These are phyloP conservation scores for Poliocrania exsul DNA, from an alignment of 2,797 vertebrate species.

Conservation along the genomic window DNA sequence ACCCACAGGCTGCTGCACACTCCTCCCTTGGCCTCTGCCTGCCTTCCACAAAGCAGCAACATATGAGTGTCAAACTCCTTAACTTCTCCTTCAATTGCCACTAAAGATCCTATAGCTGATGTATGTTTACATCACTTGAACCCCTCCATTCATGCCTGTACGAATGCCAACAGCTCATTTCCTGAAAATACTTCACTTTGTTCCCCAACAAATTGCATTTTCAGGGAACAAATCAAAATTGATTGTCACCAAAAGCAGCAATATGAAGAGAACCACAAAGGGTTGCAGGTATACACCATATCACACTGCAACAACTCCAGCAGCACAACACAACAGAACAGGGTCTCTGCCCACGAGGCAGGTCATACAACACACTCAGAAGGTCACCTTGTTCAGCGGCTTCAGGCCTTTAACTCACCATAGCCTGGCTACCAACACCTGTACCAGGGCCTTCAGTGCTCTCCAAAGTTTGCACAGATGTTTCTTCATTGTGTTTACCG, in stretches of 20 bases:
- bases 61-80: neutral
- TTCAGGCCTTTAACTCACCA: slow-evolving; percentile 50
- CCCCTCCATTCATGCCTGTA: neutral
- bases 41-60: neutral
- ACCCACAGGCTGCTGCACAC: neutral
- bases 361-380: neutral
- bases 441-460: neutral
- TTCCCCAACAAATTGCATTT: neutral
- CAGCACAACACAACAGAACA: neutral
- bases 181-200: neutral
- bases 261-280: neutral
- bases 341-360: neutral
- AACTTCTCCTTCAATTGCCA: neutral
- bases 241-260: neutral
- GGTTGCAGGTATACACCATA: neutral
- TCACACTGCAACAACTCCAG: neutral
- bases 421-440: neutral
- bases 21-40: neutral
- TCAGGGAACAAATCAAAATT: neutral
- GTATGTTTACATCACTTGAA: neutral
- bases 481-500: neutral
- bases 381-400: neutral
- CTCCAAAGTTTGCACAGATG: neutral
- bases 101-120: neutral
- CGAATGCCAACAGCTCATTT: neutral